A percentile compares a stretch with the other conserved stretches of the same genome.
These are phyloP conservation scores for Choristoneura rosaceana DNA, from an alignment of 2,888 invertebrate species.

Conservation along the genomic window DNA sequence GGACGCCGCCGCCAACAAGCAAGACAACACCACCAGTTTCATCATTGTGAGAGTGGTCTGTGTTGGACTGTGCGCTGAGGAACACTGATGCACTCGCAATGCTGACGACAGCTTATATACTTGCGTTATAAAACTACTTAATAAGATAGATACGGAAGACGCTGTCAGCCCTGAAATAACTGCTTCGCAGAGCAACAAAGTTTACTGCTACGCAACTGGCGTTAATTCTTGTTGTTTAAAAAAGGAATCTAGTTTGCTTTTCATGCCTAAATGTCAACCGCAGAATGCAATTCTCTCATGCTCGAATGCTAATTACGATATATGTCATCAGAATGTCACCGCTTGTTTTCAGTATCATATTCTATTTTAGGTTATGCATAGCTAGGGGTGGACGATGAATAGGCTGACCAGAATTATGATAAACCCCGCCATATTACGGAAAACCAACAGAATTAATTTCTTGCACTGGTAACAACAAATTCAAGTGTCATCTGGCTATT, in stretches of 20 bases:
- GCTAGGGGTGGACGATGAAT: constrained; percentile 3
- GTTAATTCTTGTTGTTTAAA: constrained; percentile 14
- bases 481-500: too few species aligned
- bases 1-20: constrained; percentile 83
- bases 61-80: constrained; percentile 64
- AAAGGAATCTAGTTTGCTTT: constrained; percentile 39
- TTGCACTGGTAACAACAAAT: too few species aligned
- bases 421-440: too few species aligned
- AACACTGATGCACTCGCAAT: constrained; percentile 68
- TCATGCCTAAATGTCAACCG: constrained; percentile 44
- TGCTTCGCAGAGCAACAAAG: constrained; percentile 63
- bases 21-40: constrained; percentile 87
- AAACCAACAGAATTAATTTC: too few species aligned
- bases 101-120: constrained; percentile 65
- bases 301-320: constrained; percentile 38
- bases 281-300: constrained; percentile 43
- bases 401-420: not conserved
- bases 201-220: not conserved
- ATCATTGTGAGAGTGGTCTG: constrained; percentile 80
- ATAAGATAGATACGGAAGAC: constrained; percentile 63
- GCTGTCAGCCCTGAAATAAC: constrained; percentile 67
- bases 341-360: constrained; percentile 21
- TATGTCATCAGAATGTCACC: constrained; percentile 43
- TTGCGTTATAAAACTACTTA: constrained; percentile 51
- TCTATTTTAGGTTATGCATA: constrained; percentile 27